phyloP scores from a whole-genome alignment of 2,113 vertebrate genomes.

The Riparia riparia region DNA sequence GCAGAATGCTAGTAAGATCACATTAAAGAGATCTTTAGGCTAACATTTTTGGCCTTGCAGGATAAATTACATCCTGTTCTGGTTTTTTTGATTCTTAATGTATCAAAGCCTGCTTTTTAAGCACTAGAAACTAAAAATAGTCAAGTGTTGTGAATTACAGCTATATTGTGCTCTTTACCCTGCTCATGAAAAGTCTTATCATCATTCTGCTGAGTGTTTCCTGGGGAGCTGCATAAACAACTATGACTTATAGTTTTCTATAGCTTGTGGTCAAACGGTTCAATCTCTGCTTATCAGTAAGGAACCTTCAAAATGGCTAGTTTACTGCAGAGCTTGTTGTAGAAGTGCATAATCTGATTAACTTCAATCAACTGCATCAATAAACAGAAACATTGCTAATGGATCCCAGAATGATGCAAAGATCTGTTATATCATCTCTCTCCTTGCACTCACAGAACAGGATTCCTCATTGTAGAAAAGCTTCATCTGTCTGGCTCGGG shows the following conservation, averaged over 20 bases:
- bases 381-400: neutral
- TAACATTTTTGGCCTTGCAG: neutral
- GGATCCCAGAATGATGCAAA: neutral
- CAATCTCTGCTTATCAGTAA: neutral
- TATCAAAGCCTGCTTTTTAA: slow-evolving; percentile 9
- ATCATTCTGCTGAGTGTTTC: neutral
- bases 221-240: neutral
- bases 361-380: neutral
- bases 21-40: neutral
- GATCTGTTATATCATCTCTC: neutral
- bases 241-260: neutral
- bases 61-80: slow-evolving; percentile 38
- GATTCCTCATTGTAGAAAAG: neutral
- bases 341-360: neutral
- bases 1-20: slow-evolving; percentile 3
- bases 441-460: neutral
- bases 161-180: neutral
- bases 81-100: neutral
- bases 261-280: neutral
- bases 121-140: slow-evolving; percentile 11
- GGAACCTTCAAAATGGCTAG: neutral
- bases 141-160: neutral
- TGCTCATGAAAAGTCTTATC: neutral
- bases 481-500: neutral
- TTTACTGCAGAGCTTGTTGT: neutral